Conservation (phyloP, 2,113 vertebrate genomes). For the Dipodomys stephensi region DNA sequence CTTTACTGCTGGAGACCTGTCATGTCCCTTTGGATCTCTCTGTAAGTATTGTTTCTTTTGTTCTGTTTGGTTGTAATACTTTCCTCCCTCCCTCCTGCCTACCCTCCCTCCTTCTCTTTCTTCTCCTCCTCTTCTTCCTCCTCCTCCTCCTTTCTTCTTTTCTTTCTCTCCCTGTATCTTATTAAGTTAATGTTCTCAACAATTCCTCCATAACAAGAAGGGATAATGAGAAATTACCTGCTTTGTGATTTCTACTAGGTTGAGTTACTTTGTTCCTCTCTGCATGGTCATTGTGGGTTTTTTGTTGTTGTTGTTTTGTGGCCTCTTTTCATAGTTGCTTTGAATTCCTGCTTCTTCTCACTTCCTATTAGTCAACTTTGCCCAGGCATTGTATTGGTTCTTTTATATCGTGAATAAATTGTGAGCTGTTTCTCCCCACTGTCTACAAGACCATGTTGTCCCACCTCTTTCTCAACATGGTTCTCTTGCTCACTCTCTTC, state of each 20-base stretch:
- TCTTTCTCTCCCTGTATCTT: no score
- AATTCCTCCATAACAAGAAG: not conserved
- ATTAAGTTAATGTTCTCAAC: slow-evolving; percentile 13
- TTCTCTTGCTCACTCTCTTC: not conserved
- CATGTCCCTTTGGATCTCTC: not conserved
- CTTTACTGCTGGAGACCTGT: not conserved
- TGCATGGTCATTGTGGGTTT: not conserved
- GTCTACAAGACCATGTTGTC: no score
- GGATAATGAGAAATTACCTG: not conserved
- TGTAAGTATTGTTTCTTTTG: not conserved
- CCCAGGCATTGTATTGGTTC: not conserved
- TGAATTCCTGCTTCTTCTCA: not conserved
- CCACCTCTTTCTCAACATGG: no score
- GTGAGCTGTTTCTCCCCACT: not conserved
- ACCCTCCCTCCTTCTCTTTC: no score
- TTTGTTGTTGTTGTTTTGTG: not conserved
- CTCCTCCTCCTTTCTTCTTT: no score
- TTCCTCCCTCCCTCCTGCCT: not conserved
- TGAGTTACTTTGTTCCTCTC: not conserved
- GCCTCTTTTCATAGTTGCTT: not conserved
- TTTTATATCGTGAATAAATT: slow-evolving; percentile 1
- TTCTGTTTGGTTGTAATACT: not conserved
- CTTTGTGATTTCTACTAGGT: not conserved
- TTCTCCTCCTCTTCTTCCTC: not conserved
- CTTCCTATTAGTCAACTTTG: not conserved